A percentile compares a stretch with the other conserved stretches of the same genome.
Conservation (phyloP, 2,113 vertebrate genomes). For the Dendropsophus ebraccatus region DNA sequence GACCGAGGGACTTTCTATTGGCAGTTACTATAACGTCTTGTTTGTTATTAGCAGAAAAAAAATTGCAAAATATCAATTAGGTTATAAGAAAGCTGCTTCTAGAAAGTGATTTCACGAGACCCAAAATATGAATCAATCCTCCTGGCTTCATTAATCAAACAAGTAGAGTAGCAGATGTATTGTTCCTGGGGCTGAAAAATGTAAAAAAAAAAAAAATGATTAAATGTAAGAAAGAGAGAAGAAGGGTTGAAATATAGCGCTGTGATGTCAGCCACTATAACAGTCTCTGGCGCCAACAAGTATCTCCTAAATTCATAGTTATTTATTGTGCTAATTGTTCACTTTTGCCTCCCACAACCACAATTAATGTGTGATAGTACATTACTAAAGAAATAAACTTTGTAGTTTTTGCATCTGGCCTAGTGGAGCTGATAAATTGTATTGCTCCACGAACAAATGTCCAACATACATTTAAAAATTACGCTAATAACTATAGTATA, state of each 20-base stretch:
- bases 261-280: slow-evolving; percentile 54
- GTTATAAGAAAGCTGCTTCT: slow-evolving; percentile 73
- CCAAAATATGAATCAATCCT: slow-evolving; percentile 46
- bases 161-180: slow-evolving; percentile 37
- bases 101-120: slow-evolving; percentile 61
- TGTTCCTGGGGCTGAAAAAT: slow-evolving; percentile 46
- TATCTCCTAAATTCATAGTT: slow-evolving; percentile 53
- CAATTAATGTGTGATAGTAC: slow-evolving; percentile 36
- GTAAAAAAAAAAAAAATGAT: slow-evolving; percentile 51
- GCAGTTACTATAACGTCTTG: slow-evolving; percentile 83
- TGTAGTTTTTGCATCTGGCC: slow-evolving; percentile 4
- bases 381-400: slow-evolving; percentile 28
- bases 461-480: not conserved
- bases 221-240: slow-evolving; percentile 32
- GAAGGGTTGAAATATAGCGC: slow-evolving; percentile 39
- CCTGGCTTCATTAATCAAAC: slow-evolving; percentile 40
- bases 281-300: slow-evolving; percentile 44
- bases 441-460: not conserved
- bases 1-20: slow-evolving; percentile 75
- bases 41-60: slow-evolving; percentile 81
- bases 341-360: slow-evolving; percentile 49
- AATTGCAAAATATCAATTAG: slow-evolving; percentile 68
- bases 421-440: slow-evolving; percentile 2
- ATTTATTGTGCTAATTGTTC: slow-evolving; percentile 59
- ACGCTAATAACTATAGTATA: not conserved